phyloP scores from a whole-genome alignment of 2,888 invertebrate species.

The Ophion costatus region DNA sequence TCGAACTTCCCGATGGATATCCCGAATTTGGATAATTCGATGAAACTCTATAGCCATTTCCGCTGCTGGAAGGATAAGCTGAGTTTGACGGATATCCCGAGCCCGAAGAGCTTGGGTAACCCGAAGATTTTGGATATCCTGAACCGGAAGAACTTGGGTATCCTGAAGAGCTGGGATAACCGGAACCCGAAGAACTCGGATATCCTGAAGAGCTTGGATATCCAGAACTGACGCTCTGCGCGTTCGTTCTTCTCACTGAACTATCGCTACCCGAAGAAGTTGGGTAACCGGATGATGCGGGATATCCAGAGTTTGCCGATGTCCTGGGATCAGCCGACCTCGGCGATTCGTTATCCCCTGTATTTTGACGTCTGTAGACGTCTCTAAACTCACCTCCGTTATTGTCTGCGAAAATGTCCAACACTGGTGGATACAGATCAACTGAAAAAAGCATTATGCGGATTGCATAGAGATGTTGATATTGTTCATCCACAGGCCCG shows the following conservation, averaged over 20 bases:
- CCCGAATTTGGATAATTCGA: slow-evolving; percentile 46
- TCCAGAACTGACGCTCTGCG: slow-evolving; percentile 45
- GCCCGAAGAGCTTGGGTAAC: slow-evolving; percentile 45
- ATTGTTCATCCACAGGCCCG: slow-evolving; percentile 39
- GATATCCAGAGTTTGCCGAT: slow-evolving; percentile 59
- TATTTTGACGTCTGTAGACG: slow-evolving; percentile 70
- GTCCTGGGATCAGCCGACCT: slow-evolving; percentile 37
- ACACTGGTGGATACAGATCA: slow-evolving; percentile 62
- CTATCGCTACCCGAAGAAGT: slow-evolving; percentile 20
- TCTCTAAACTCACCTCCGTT: slow-evolving; percentile 72
- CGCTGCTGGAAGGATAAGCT: slow-evolving; percentile 52
- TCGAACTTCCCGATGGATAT: slow-evolving; percentile 55
- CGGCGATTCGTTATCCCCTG: slow-evolving; percentile 40
- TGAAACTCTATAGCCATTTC: neutral
- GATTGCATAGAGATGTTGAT: slow-evolving; percentile 46
- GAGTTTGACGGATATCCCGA: slow-evolving; percentile 34
- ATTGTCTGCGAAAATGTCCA: slow-evolving; percentile 80
- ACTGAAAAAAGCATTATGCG: slow-evolving; percentile 62
- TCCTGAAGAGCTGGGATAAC: slow-evolving; percentile 52
- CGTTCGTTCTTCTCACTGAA: slow-evolving; percentile 20
- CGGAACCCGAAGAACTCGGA: slow-evolving; percentile 30
- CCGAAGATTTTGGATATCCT: slow-evolving; percentile 52
- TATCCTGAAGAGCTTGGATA: slow-evolving; percentile 52
- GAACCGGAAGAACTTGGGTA: slow-evolving; percentile 54
- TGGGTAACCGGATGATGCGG: slow-evolving; percentile 61